Evolutionary conservation across 2,113 vertebrate species (phyloP), one percentile per base, ranked within the genome.

Genomic region (Neolamprologus falcicula): DNA sequence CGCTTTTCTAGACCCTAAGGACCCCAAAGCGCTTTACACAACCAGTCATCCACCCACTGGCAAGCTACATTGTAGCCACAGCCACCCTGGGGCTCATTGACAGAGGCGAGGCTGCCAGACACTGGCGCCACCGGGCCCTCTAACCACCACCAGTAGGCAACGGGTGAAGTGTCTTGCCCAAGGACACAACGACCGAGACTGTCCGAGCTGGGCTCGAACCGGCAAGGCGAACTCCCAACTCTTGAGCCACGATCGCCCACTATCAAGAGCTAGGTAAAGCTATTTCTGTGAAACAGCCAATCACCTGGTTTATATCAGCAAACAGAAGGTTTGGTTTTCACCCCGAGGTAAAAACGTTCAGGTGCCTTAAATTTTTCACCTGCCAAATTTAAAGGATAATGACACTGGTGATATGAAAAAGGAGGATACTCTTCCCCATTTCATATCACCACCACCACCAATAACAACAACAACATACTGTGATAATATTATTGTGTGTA

Each of bases 291-390:
- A 9, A 37, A 54, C 14, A 26, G 86, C 87, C 86, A 86, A 82
- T 89, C 85, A 86, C 78, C 84, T 88, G 86, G 57, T 83, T 59
- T 80, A 63, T 86, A 79, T 5, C 61, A 66, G 80, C 82, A 47
- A 68, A 47, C 63, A 61, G 42, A 26, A 24, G n/a, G 63, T 12
- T 9, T 42, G 17, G 21, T 68, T 84, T 87, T n/a, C 33, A 21
- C 68, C 21, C 31, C 9, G 28, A 79, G 55, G 83, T 26, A 21
- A 79, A 73, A 81, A 33, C 12, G 19, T 73, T 31, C 42, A 33
- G 42, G 61, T 40, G 9, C 26, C 24, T 89, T 73, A 40, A 5
- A 86, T 84, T 55, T 21, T 45, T 40, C 8, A 63, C 40, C 19
- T 24, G 53, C 14, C 28, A 42, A 24, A 71, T 16, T 55, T 28